Percentiles rank a stretch among this genome's conserved stretches.
phyloP scores from a whole-genome alignment of 2,113 vertebrate species.

The Amphiprion ocellaris region DNA sequence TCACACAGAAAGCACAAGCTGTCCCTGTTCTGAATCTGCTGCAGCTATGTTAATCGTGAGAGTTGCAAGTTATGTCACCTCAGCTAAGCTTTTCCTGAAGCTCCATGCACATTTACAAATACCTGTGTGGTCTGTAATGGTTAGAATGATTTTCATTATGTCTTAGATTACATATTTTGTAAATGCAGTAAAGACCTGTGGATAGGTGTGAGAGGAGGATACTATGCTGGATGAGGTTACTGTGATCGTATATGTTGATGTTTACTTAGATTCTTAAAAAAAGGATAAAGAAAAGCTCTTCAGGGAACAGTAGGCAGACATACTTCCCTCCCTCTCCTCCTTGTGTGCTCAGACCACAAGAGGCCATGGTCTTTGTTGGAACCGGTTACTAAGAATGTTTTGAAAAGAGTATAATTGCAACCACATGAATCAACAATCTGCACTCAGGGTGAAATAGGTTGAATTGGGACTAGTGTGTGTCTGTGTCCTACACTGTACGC shows the following conservation, averaged over 20 bases:
- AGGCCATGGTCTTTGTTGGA: constrained; percentile 70
- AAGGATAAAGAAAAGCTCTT: constrained; percentile 24
- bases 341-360: constrained; percentile 58
- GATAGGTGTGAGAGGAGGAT: background rate
- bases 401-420: constrained; percentile 76
- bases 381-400: constrained; percentile 71
- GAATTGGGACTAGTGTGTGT: constrained; percentile 28
- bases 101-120: constrained; percentile 19
- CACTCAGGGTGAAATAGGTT: constrained; percentile 48
- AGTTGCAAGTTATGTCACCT: constrained; percentile 32
- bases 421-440: constrained; percentile 77
- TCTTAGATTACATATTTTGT: constrained; percentile 20
- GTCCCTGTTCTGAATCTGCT: constrained; percentile 10
- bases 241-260: constrained; percentile 49
- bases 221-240: constrained; percentile 44
- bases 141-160: constrained; percentile 13
- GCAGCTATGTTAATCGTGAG: constrained; percentile 5
- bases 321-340: constrained; percentile 17
- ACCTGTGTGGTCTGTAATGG: constrained; percentile 27
- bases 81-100: constrained; percentile 21
- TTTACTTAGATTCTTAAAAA: constrained; percentile 47
- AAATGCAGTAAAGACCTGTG: constrained; percentile 21
- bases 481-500: constrained; percentile 17
- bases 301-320: constrained; percentile 49
- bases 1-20: constrained; percentile 20